A percentile compares a stretch with the other conserved stretches of the same genome.
Conservation (phyloP, 1,140 invertebrate genomes). For the Sitophilus oryzae region DNA sequence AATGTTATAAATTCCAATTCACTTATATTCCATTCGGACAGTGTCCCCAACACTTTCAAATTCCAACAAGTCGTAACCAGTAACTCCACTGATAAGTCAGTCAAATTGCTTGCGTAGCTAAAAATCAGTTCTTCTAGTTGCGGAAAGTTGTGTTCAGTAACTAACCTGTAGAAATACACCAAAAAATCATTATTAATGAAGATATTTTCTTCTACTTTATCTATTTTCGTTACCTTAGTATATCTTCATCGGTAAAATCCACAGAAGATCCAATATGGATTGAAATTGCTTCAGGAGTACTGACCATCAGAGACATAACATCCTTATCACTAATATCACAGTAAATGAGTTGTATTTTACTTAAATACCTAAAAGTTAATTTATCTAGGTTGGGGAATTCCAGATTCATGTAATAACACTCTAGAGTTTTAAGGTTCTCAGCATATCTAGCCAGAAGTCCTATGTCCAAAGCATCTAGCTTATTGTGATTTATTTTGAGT, state of each 20-base stretch:
- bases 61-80: conserved; percentile 58
- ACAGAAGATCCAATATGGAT: conserved; percentile 55
- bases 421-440: conserved; percentile 50
- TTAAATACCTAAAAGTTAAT: conserved; percentile 52
- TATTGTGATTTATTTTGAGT: conserved; percentile 54
- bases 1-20: conserved; percentile 58
- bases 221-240: conserved; percentile 40
- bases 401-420: conserved; percentile 57
- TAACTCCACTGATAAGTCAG: conserved; percentile 53
- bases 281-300: conserved; percentile 52
- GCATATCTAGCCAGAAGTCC: conserved; percentile 45
- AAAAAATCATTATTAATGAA: background rate
- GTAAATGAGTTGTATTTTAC: conserved; percentile 57
- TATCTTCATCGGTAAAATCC: conserved; percentile 56
- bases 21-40: conserved; percentile 57
- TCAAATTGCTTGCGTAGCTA: conserved; percentile 54
- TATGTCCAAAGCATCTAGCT: conserved; percentile 52
- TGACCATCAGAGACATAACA: conserved; percentile 54
- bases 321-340: conserved; percentile 51
- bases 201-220: background rate
- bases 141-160: conserved; percentile 37
- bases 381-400: conserved; percentile 51
- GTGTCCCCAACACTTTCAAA: conserved; percentile 53
- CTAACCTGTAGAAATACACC: conserved; percentile 41
- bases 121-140: conserved; percentile 58